Evolutionary conservation across 2,797 vertebrate species (phyloP), one percentile per base, ranked within the genome.

Genomic region (Potorous gilbertii): DNA sequence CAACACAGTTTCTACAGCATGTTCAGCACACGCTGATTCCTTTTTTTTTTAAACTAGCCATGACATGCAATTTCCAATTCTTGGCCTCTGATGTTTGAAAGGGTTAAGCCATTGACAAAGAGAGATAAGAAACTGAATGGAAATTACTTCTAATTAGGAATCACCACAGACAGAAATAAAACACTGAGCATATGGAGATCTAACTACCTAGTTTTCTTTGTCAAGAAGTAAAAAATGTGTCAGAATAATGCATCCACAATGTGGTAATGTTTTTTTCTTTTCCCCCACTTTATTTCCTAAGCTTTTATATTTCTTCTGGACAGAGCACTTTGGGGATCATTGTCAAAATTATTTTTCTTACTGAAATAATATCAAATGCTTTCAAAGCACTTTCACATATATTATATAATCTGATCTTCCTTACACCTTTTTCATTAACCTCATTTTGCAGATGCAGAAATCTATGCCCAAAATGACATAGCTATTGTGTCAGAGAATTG

Each of bases 141-240:
- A 92, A 95, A 31, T 93, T 50, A 50, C 13, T 54, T 56, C 40
- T 55, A 13, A 50, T 62, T 91, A 89, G 94, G 10, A 94, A 90
- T 56, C 93, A 91, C n/a, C 93, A 92, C 56, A 94, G 56, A 93
- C 28, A 34, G 40, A 92, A 55, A 52, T 34, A 95, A 95, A 92
- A 89, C 55, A 13, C 28, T 21, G 16, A 90, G 56, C 34, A 9
- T 57, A 93, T 93, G 55, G 14, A 34, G 91, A 95, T 9, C 46
- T 52, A 94, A 29, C 56, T 92, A 55, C 66, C 28, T 87, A 87
- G 74, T 27, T 24, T 74, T 40, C 34, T 87, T 87, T 0, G 40
- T 87, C 74, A 50, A 46, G 74, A 24, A 92, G 90, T 62, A 93
- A 57, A 81, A 55, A 66, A 93, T 56, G 54, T 31, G 54, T 87